A percentile compares a stretch with the other conserved stretches of the same genome.
Evolutionary conservation across 2,113 vertebrate species (phyloP).

Genomic region (Scomber japonicus): DNA sequence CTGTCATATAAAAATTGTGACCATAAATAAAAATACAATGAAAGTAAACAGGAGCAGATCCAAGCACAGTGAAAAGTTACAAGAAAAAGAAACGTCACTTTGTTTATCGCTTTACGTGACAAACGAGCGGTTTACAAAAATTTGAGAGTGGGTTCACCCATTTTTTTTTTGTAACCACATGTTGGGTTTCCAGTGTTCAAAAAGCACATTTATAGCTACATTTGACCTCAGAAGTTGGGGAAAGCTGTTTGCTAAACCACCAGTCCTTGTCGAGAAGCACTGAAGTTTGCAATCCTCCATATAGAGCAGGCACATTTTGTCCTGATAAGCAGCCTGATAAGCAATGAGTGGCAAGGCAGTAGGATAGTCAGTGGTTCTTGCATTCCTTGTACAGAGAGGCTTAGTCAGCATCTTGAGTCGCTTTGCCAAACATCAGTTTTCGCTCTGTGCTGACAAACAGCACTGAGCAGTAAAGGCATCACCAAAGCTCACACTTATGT

Average conservation of each 20-base stretch:
- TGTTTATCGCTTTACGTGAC: constrained; percentile 38
- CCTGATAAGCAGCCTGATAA: constrained; percentile 45
- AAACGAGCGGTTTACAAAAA: constrained; percentile 42
- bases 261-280: constrained; percentile 31
- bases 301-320: constrained; percentile 47
- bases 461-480: constrained; percentile 51
- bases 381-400: constrained; percentile 30
- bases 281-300: constrained; percentile 26
- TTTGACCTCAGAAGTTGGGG: constrained; percentile 43
- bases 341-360: constrained; percentile 47
- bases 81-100: constrained; percentile 40
- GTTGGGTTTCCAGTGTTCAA: constrained; percentile 77
- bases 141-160: constrained; percentile 44
- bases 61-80: constrained; percentile 46
- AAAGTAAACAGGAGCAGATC: constrained; percentile 36
- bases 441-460: not conserved
- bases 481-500: constrained; percentile 97
- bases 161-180: constrained; percentile 30
- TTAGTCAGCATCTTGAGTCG: constrained; percentile 7
- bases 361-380: constrained; percentile 58
- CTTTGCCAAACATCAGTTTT: constrained; percentile 18
- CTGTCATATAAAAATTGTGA: constrained; percentile 38
- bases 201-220: constrained; percentile 43
- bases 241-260: constrained; percentile 24
- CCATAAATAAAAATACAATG: constrained; percentile 55